A percentile compares a stretch with the other conserved stretches of the same genome.
Evolutionary conservation across 2,888 invertebrate genomes (phyloP).

Genomic region (Myopa tessellatipennis): DNA sequence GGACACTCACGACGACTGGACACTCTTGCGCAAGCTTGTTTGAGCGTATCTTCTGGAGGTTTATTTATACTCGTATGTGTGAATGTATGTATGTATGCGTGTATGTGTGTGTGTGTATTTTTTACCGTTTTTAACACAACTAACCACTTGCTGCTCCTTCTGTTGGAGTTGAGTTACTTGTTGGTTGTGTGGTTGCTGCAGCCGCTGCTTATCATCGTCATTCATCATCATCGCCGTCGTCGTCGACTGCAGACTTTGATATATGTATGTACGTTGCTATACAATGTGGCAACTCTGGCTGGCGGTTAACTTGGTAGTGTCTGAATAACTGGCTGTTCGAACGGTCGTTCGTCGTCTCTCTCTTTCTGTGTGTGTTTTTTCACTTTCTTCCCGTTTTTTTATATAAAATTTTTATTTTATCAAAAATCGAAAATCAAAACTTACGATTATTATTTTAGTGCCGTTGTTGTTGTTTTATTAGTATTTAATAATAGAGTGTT

Average conservation of each 20-base stretch:
- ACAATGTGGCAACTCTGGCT: conserved; percentile 27
- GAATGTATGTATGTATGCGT: neutral
- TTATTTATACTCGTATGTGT: neutral
- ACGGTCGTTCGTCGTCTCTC: conserved; percentile 15
- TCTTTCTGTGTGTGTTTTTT: neutral
- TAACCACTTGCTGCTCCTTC: neutral
- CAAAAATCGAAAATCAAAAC: too few species aligned
- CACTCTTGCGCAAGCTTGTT: too few species aligned
- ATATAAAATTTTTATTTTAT: too few species aligned
- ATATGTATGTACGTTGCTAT: neutral
- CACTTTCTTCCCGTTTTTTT: too few species aligned
- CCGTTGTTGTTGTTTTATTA: conserved; percentile 19
- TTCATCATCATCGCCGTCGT: neutral
- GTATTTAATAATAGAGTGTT: neutral
- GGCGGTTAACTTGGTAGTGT: conserved; percentile 1
- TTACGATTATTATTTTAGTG: conserved; percentile 44
- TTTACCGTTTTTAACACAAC: neutral
- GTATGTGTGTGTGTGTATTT: conserved; percentile 5
- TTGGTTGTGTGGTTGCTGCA: neutral
- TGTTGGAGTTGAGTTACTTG: neutral
- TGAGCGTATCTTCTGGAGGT: too few species aligned
- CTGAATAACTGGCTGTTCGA: conserved; percentile 16
- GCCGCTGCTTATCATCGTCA: conserved; percentile 15
- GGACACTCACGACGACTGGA: too few species aligned
- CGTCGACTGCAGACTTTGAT: neutral